phyloP scores from a whole-genome alignment of 2,888 invertebrate genomes.

The Fragum sueziense region DNA sequence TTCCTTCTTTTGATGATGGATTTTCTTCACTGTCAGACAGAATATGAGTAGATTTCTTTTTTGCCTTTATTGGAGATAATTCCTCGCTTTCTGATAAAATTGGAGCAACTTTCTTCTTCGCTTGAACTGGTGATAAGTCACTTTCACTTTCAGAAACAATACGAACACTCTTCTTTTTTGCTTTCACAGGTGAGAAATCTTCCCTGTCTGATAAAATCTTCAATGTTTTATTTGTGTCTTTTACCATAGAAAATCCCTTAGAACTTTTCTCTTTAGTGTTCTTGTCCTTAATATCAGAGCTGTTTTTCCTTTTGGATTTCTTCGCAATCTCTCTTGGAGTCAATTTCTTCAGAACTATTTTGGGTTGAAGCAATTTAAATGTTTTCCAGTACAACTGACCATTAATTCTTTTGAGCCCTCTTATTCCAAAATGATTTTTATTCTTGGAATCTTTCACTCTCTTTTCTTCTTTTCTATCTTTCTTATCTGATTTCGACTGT shows the following conservation, averaged over 20 bases:
- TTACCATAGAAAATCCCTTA: not conserved
- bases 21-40: constrained; percentile 1
- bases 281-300: not conserved
- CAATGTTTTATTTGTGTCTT: not conserved
- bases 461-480: not conserved
- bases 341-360: not conserved
- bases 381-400: constrained; percentile 6
- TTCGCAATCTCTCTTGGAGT: not conserved
- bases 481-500: not conserved
- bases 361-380: not conserved
- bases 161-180: not conserved
- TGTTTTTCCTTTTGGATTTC: not conserved
- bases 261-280: not conserved
- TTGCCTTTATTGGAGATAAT: not conserved
- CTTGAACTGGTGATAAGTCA: not conserved
- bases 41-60: not conserved
- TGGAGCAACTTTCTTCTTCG: not conserved
- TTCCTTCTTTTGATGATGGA: not conserved
- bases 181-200: not conserved
- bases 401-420: not conserved
- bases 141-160: not conserved
- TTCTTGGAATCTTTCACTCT: not conserved
- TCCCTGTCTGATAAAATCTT: not conserved
- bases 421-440: not conserved
- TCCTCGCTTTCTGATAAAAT: not conserved